phyloP scores from a whole-genome alignment of 2,797 vertebrate genomes.

The Amblyraja radiata region DNA sequence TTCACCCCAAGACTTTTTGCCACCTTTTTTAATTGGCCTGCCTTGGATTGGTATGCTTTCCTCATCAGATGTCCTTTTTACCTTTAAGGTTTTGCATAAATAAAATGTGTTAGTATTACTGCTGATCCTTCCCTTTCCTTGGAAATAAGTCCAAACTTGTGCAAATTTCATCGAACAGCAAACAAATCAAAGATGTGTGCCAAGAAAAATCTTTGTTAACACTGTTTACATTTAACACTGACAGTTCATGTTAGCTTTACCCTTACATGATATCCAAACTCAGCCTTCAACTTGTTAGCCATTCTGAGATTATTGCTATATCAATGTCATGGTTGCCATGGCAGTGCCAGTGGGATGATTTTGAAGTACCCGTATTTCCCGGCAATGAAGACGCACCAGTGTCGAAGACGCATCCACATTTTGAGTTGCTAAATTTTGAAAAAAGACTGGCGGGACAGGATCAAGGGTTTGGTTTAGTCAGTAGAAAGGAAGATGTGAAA shows the following conservation, averaged over 20 bases:
- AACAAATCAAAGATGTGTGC: background rate
- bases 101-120: background rate
- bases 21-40: background rate
- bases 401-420: too few relatives aligned
- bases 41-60: background rate
- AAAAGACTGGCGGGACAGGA: too few relatives aligned
- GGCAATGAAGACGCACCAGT: too few relatives aligned
- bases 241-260: background rate
- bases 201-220: constrained; percentile 8
- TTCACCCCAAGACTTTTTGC: background rate
- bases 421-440: too few relatives aligned
- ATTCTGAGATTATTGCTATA: background rate
- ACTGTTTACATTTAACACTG: background rate
- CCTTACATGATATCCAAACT: background rate
- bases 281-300: background rate
- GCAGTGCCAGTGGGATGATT: background rate
- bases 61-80: background rate
- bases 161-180: background rate
- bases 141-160: constrained; percentile 16
- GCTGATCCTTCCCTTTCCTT: background rate
- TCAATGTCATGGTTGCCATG: background rate
- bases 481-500: too few relatives aligned
- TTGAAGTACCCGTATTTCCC: background rate
- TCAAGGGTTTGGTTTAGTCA: too few relatives aligned
- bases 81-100: too few relatives aligned